Percentiles rank a stretch among this genome's conserved stretches.
These are phyloP conservation scores for Papilio elwesi DNA, from an alignment of 2,888 invertebrate genomes.

Conservation along the genomic window DNA sequence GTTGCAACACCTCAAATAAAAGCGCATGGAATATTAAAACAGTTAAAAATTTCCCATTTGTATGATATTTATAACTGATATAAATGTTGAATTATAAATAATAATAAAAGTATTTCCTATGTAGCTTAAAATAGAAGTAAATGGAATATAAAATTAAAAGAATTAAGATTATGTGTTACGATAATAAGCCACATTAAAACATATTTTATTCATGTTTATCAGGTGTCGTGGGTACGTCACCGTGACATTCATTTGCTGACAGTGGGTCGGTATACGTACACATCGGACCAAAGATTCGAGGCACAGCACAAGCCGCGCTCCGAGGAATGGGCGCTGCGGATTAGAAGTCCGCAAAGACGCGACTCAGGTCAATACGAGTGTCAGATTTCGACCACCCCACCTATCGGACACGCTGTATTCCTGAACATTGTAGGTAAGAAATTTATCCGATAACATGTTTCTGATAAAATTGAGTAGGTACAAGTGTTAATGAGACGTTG, in stretches of 20 bases:
- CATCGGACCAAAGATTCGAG: slow-evolving; percentile 91
- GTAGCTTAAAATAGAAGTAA: neutral
- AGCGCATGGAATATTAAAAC: no score
- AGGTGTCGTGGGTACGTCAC: slow-evolving; percentile 97
- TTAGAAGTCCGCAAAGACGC: slow-evolving; percentile 87
- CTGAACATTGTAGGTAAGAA: slow-evolving; percentile 92
- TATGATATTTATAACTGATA: no score
- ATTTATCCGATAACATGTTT: no score
- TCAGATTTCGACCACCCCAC: slow-evolving; percentile 95
- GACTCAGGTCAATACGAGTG: slow-evolving; percentile 95
- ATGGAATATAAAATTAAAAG: neutral
- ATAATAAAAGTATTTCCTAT: no score
- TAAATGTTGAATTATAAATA: no score
- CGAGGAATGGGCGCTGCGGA: slow-evolving; percentile 92
- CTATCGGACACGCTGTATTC: slow-evolving; percentile 92
- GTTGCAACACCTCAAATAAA: neutral
- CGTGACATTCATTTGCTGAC: slow-evolving; percentile 95
- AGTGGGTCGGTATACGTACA: slow-evolving; percentile 95
- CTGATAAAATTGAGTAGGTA: no score
- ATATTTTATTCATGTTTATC: slow-evolving; percentile 49
- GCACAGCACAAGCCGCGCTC: slow-evolving; percentile 93
- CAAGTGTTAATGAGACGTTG: no score
- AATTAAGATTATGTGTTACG: no score
- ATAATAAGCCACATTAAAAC: no score
- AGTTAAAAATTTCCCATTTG: no score